Evolutionary conservation across 2,888 invertebrate species (phyloP).

Genomic region (Agonopterix arenella): DNA sequence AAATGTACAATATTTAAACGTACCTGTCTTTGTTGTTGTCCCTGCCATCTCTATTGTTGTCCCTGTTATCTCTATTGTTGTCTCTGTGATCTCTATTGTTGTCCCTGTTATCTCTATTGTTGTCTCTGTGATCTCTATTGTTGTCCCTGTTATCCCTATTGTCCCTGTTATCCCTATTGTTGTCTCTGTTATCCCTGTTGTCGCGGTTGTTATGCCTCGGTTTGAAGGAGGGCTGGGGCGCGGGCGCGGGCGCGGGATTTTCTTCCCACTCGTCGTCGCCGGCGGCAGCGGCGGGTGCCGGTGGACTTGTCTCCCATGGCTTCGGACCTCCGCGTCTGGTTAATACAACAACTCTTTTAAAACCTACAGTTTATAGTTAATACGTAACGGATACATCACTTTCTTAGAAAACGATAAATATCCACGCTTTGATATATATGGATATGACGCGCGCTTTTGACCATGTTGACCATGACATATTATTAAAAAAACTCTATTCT

Average conservation of each 20-base stretch:
- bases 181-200: slow-evolving; percentile 7
- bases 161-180: slow-evolving; percentile 5
- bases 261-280: slow-evolving; percentile 41
- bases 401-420: no score
- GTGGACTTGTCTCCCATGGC: slow-evolving; percentile 39
- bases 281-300: slow-evolving; percentile 17
- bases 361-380: no score
- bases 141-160: neutral
- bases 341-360: neutral
- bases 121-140: slow-evolving; percentile 2
- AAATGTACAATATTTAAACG: neutral
- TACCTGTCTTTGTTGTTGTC: slow-evolving; percentile 1
- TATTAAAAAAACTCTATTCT: no score
- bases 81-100: slow-evolving; percentile 11
- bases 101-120: slow-evolving; percentile 5
- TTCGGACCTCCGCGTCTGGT: slow-evolving; percentile 42
- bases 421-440: no score
- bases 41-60: slow-evolving; percentile 1
- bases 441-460: no score
- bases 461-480: no score
- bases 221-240: slow-evolving; percentile 14
- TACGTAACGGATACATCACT: no score
- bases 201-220: slow-evolving; percentile 23
- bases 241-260: slow-evolving; percentile 11
- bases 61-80: slow-evolving; percentile 4